Conservation (phyloP, 2,797 vertebrate species). For the Hyperoplus lanceolatus region DNA sequence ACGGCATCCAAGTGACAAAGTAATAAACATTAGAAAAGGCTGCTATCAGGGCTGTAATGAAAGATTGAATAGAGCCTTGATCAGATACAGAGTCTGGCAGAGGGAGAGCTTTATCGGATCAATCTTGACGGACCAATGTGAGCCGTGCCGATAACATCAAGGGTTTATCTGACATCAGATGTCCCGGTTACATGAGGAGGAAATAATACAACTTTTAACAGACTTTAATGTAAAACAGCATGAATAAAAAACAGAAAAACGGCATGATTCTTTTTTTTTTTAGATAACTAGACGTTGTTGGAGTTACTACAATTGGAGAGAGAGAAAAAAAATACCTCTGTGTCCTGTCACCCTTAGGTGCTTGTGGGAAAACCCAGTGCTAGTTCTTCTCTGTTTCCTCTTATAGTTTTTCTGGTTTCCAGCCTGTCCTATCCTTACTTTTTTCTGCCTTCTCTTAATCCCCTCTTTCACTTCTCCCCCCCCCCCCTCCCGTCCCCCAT, state of each 20-base stretch:
- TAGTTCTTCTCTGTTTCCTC: conserved; percentile 49
- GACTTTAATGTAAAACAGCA: background rate
- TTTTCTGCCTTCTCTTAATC: conserved; percentile 62
- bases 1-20: conserved; percentile 18
- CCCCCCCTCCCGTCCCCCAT: conserved; percentile 76
- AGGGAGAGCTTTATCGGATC: conserved; percentile 30
- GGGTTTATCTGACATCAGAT: conserved; percentile 34
- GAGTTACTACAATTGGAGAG: background rate
- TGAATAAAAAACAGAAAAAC: background rate
- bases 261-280: background rate
- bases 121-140: conserved; percentile 34
- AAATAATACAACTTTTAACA: conserved; percentile 3
- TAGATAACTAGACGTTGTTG: background rate
- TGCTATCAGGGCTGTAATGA: background rate
- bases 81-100: conserved; percentile 16
- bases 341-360: background rate
- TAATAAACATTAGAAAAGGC: background rate
- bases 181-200: conserved; percentile 7
- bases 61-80: conserved; percentile 25
- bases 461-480: conserved; percentile 78
- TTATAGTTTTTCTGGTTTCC: conserved; percentile 53
- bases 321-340: background rate
- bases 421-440: conserved; percentile 81
- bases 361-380: conserved; percentile 35
- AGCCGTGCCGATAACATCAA: conserved; percentile 32